These are phyloP conservation scores for Zygaena filipendulae DNA, from an alignment of 2,888 invertebrate genomes.

Conservation along the genomic window DNA sequence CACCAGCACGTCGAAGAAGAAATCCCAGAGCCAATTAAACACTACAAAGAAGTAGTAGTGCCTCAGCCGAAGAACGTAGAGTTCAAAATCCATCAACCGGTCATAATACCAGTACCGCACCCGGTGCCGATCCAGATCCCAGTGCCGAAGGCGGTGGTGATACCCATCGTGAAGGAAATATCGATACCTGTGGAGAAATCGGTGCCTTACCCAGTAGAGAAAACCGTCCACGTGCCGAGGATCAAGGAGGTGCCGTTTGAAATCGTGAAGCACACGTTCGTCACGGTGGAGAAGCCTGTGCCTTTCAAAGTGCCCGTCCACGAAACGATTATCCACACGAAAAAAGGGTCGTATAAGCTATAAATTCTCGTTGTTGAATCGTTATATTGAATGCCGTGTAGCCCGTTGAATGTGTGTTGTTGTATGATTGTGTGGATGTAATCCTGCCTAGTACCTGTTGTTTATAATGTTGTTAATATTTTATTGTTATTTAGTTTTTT, in stretches of 20 bases:
- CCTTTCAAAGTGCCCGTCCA: slow-evolving; percentile 78
- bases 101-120: slow-evolving; percentile 70
- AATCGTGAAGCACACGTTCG: slow-evolving; percentile 74
- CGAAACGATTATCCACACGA: slow-evolving; percentile 77
- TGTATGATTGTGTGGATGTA: slow-evolving; percentile 8
- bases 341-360: slow-evolving; percentile 64
- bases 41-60: slow-evolving; percentile 75
- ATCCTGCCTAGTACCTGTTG: background rate
- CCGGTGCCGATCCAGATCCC: slow-evolving; percentile 77
- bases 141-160: slow-evolving; percentile 74
- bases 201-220: slow-evolving; percentile 77
- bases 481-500: slow-evolving; percentile 5
- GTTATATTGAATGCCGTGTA: slow-evolving; percentile 1
- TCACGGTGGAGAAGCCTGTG: slow-evolving; percentile 75
- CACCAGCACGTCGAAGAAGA: slow-evolving; percentile 76
- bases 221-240: slow-evolving; percentile 71
- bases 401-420: slow-evolving; percentile 8
- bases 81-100: slow-evolving; percentile 66
- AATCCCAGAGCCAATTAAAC: slow-evolving; percentile 74
- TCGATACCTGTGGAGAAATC: slow-evolving; percentile 78
- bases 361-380: slow-evolving; percentile 19
- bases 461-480: background rate
- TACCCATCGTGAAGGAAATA: slow-evolving; percentile 75
- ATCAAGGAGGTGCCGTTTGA: slow-evolving; percentile 76
- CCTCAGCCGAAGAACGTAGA: slow-evolving; percentile 72